Evolutionary conservation across 2,113 vertebrate species (phyloP), one percentile per base, ranked within the genome.

Genomic region (Enhydra lutris): DNA sequence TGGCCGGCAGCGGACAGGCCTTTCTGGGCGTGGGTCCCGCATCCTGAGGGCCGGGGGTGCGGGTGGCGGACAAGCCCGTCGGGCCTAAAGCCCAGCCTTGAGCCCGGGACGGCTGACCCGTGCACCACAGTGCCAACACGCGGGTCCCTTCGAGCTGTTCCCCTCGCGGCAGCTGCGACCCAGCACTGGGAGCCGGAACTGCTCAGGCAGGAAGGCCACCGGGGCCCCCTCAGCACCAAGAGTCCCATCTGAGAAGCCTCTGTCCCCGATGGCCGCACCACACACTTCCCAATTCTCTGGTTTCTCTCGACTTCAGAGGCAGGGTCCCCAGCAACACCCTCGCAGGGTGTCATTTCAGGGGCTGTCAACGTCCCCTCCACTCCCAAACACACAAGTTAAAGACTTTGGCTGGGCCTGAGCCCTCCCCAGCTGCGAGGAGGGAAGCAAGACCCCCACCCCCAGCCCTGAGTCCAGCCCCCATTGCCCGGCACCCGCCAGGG

Each of bases 341-440:
- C 2, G 14, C 9, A 31, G 42, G 63, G 6, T 11, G 7, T 14
- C 7, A 17, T 17, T 36, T 36, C 18, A 24, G 34, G 2, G 74
- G 69, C 10, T 7, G 4, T 61, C 7, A 10, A 20, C 6, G 24
- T 4, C 9, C 12, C n/a, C n/a, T 20, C 14, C 31, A 14, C 7
- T 12, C 45, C n/a, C 45, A 29, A 31, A 34, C 17, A 1, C 0
- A 4, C 57, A 15, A 11, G 14, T 18, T 7, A 21, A 11, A 15
- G 4, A 42, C 18, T 12, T 47, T 0, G 1, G 78, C 47, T 7
- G 20, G 63, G 9, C 21, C 45, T 2, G 0, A 61, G 81, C 34
- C 59, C 26, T 50, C 13, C 55, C 24, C 31, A 9, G 24, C 18
- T 59, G 61, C 73, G 47, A 12, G 20, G 31, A 39, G 20, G 18